Evolutionary conservation across 2,797 vertebrate species (phyloP).

Genomic region (Pachyuromys duprasi): DNA sequence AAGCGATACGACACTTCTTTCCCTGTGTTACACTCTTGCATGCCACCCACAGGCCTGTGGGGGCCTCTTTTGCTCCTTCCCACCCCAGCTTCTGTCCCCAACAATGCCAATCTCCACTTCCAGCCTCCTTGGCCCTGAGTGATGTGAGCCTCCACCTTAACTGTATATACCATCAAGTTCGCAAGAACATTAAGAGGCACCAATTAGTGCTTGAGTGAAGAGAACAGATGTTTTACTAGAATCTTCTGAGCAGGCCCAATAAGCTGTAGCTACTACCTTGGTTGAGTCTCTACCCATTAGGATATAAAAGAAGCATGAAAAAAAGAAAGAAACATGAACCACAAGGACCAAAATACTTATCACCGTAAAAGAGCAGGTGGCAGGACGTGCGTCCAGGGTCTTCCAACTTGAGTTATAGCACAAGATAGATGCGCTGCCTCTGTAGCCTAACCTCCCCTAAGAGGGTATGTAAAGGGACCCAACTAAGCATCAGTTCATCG

Average conservation of each 20-base stretch:
- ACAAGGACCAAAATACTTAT: too few species aligned
- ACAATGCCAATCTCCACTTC: background rate
- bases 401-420: background rate
- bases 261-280: background rate
- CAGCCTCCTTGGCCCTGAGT: background rate
- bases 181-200: background rate
- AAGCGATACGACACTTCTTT: accelerated
- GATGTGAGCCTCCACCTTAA: background rate
- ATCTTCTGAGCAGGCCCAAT: background rate
- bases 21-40: background rate
- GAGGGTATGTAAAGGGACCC: background rate
- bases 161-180: too few species aligned
- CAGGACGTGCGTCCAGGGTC: background rate
- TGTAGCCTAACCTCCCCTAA: background rate
- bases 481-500: background rate
- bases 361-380: background rate
- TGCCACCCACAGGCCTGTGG: background rate
- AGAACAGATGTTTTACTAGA: background rate
- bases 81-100: background rate
- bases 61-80: background rate
- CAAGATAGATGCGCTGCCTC: background rate
- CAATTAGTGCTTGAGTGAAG: background rate
- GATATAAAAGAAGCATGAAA: background rate
- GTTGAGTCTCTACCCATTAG: background rate
- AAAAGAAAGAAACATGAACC: background rate